Evolutionary conservation across 2,113 vertebrate species (phyloP).

Genomic region (Pachypanchax playfairii): DNA sequence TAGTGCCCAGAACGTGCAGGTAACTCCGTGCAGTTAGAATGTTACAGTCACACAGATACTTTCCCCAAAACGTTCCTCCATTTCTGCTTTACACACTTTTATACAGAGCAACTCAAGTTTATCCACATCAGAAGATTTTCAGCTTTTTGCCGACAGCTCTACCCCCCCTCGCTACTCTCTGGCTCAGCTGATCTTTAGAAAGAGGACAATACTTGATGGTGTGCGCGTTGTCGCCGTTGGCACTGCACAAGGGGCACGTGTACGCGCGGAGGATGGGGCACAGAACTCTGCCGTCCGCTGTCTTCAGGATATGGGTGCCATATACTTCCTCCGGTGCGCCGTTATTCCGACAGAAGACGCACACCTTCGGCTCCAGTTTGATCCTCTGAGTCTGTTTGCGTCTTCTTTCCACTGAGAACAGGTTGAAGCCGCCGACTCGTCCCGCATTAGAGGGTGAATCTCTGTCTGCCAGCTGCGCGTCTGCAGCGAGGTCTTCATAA

Average conservation of each 20-base stretch:
- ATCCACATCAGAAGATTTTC: constrained; percentile 73
- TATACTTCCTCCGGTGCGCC: constrained; percentile 84
- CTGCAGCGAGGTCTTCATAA: constrained; percentile 64
- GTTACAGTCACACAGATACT: too few species aligned
- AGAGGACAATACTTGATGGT: constrained; percentile 87
- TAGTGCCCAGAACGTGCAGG: too few species aligned
- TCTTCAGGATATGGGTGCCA: constrained; percentile 84
- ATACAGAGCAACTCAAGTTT: constrained; percentile 48
- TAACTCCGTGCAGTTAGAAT: too few species aligned
- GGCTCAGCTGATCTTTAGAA: constrained; percentile 78
- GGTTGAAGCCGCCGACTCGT: constrained; percentile 70
- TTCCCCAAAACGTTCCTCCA: too few species aligned
- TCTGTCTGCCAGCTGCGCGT: constrained; percentile 58
- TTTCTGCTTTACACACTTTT: too few species aligned
- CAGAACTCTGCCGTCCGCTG: constrained; percentile 81
- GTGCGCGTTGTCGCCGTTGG: constrained; percentile 84
- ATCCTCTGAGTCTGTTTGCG: constrained; percentile 71
- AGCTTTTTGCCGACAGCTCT: constrained; percentile 75
- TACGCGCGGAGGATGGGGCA: constrained; percentile 84
- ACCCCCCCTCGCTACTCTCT: constrained; percentile 71
- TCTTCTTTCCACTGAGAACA: constrained; percentile 76
- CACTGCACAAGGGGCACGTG: constrained; percentile 84
- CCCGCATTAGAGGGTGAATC: constrained; percentile 64
- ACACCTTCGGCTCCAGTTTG: constrained; percentile 83
- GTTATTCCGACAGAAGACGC: constrained; percentile 87